Evolutionary conservation across 1,140 invertebrate genomes (phyloP).

Genomic region (Goniozus legneri): DNA sequence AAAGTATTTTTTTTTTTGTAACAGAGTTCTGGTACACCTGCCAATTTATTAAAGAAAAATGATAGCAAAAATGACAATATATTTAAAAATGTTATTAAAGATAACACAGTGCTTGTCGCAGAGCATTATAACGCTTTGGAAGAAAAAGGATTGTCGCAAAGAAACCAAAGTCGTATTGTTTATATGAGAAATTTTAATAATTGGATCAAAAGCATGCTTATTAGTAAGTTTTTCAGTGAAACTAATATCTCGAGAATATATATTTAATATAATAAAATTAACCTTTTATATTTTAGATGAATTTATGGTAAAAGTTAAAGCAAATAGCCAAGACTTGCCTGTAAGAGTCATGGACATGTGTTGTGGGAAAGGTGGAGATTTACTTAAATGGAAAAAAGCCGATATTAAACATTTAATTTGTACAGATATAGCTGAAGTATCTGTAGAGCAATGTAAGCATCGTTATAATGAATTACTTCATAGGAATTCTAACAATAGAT

Average conservation of each 20-base stretch:
- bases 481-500: conserved; percentile 31
- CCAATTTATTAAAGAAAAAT: conserved; percentile 28
- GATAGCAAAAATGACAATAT: conserved; percentile 13
- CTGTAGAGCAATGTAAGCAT: conserved; percentile 80
- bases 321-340: conserved; percentile 58
- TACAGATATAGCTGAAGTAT: conserved; percentile 90
- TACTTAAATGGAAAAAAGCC: conserved; percentile 91
- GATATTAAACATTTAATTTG: conserved; percentile 84
- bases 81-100: conserved; percentile 16
- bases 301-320: conserved; percentile 63
- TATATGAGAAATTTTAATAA: conserved; percentile 97
- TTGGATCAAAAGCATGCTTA: conserved; percentile 96
- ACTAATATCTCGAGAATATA: not conserved
- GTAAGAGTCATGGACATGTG: conserved; percentile 71
- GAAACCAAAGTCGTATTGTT: conserved; percentile 86
- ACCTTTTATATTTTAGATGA: conserved; percentile 51
- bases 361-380: conserved; percentile 95
- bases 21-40: conserved; percentile 25
- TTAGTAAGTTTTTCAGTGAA: conserved; percentile 59
- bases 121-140: conserved; percentile 81
- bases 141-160: conserved; percentile 74
- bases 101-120: conserved; percentile 66
- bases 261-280: conserved; percentile 2
- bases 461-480: conserved; percentile 61
- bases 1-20: conserved; percentile 16